These are phyloP conservation scores for Aptenodytes patagonicus DNA, from an alignment of 2,113 vertebrate species.

Conservation along the genomic window DNA sequence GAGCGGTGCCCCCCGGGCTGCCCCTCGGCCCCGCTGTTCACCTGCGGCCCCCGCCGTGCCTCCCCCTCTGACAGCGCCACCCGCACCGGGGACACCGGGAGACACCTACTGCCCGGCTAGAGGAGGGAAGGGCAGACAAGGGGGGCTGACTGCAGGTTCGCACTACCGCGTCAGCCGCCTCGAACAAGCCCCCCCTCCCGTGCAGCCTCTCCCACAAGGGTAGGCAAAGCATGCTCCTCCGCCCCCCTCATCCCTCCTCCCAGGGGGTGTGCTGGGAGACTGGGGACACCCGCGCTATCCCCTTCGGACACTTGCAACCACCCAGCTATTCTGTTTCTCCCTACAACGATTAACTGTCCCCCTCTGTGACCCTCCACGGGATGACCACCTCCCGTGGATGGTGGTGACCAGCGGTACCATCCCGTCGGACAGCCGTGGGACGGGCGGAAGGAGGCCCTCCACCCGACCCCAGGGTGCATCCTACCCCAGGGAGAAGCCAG, in stretches of 20 bases:
- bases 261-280: neutral
- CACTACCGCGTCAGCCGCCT: neutral
- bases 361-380: neutral
- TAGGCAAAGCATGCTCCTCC: neutral
- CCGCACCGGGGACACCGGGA: neutral
- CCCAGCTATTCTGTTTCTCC: neutral
- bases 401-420: neutral
- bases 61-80: neutral
- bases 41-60: neutral
- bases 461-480: neutral
- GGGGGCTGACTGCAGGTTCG: neutral
- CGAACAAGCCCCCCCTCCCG: too few relatives aligned
- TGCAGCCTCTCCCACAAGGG: neutral
- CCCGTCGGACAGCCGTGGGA: too few relatives aligned
- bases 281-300: too few relatives aligned
- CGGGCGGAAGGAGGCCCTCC: too few relatives aligned
- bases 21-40: too few relatives aligned
- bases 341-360: too few relatives aligned
- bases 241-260: too few relatives aligned
- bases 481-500: neutral
- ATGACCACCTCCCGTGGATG: neutral
- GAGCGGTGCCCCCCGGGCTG: neutral
- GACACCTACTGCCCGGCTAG: neutral
- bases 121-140: neutral
- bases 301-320: too few relatives aligned